Evolutionary conservation across 2,797 vertebrate species (phyloP), one percentile per base, ranked within the genome.

Genomic region (Peromyscus aztecus): DNA sequence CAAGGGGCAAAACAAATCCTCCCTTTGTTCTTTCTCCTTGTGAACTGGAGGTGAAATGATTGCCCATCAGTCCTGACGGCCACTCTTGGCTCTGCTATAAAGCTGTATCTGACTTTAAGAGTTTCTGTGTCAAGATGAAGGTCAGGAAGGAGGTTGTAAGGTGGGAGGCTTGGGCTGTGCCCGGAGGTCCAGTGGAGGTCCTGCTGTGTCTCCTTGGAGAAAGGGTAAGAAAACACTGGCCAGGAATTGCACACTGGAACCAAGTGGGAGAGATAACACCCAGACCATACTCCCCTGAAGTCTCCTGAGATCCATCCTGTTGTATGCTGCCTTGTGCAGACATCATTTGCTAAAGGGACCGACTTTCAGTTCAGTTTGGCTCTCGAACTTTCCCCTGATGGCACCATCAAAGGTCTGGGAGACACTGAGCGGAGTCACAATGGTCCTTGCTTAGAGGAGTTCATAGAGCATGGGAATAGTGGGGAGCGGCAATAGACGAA

Each of bases 21-120:
- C 29, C 83, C 43, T 86, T 59, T 21, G 87, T 91, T 96, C 91
- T 43, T 73, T 71, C 59, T 49, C 14, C 73, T 84, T 81, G 94
- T 93, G 88, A 95, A 78, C 21, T 23, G 8, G 14, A 11, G 8
- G 12, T 69, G 16, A 55, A 49, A 29, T 6, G 17, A 2, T 6
- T 11, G 40, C 17, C 37, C 37, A 34, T n/a, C 34, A 75, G n/a
- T n/a, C n/a, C 12, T 65, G 27, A 23, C 1, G 37, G 57, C 46
- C 37, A 73, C 6, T 89, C 14, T 63, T 57, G 31, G 8, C 37
- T 52, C 61, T 83, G 21, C 29, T 59, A 40, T 13, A 24, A 93
- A 91, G 49, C 34, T 31, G n/a, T 24, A 14, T 61, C 43, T 29
- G 4, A 55, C 49, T 17, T 59, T 23, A 2, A 52, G 14, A 16